Evolutionary conservation across 2,113 vertebrate species (phyloP), one percentile per base, ranked within the genome.

Genomic region (Galemys pyrenaicus): DNA sequence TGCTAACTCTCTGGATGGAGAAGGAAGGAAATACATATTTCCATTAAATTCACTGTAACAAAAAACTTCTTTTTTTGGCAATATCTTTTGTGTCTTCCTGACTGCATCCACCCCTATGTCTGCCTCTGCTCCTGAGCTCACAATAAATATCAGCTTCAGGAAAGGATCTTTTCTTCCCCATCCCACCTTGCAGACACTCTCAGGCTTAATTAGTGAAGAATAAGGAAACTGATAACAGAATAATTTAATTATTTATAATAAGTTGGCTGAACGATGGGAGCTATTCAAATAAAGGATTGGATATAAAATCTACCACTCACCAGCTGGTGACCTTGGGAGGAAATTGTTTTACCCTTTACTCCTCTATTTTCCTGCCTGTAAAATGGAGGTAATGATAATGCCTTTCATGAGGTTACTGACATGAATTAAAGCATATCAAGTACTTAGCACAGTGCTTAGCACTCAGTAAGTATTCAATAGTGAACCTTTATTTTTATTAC

Each of bases 201-300:
- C 24, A 2, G 2, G 8, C 91, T 81, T 80, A 77, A 62, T 84
- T 74, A 91, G 39, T 74, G 58, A 60, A 22, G 28, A 44, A 70
- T 62, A 81, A 49, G 32, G 24, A 35, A 90, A 37, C 17, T 35
- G 6, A 58, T 58, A 78, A 68, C 10, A 77, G 30, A 80, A 56
- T 12, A 80, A 64, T 75, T 84, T 89, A 35, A 51, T n/a, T 89
- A 39, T 87, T 87, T 58, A 74, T 65, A 70, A 71, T 67, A 92
- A 84, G 24, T 85, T 89, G 16, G 39, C 71, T 86, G 58, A 75
- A 87, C 58, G 24, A 35, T 41, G n/a, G 4, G 16, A 88, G 46
- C 28, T 82, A 71, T 41, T 90, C n/a, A 94, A 81, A 92, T 65
- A 94, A 6, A 10, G 26, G 24, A 32, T 13, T 91, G 1, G 46